These are phyloP conservation scores for Eriocheir sinensis DNA, from an alignment of 1,140 invertebrate genomes.

Conservation along the genomic window DNA sequence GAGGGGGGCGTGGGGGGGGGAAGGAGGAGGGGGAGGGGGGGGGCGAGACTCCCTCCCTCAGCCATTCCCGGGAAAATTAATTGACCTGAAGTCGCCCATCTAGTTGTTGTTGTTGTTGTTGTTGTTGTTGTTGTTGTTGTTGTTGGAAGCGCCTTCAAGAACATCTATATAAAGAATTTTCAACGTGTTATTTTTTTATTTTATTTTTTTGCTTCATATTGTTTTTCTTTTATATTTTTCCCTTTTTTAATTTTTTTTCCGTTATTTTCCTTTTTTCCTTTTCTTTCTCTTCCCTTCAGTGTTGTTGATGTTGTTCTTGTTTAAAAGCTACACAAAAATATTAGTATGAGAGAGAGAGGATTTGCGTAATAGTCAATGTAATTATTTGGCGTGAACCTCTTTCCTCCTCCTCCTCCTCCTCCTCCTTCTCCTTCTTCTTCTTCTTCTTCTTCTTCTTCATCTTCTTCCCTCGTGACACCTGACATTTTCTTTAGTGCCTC, in stretches of 20 bases:
- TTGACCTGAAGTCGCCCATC: too few relatives aligned
- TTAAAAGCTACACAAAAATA: background rate
- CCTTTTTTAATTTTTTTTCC: background rate
- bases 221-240: background rate
- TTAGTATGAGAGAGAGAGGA: background rate
- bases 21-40: conserved; percentile 11
- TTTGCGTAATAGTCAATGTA: background rate
- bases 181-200: too few relatives aligned
- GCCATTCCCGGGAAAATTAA: too few relatives aligned
- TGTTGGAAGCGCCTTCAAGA: too few relatives aligned
- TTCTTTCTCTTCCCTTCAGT: background rate
- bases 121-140: too few relatives aligned
- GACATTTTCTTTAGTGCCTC: too few relatives aligned
- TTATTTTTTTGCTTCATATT: background rate
- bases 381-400: background rate
- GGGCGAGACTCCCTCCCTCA: background rate
- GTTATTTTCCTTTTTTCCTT: background rate
- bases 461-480: background rate
- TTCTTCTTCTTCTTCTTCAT: background rate
- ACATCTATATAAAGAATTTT: too few relatives aligned
- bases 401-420: background rate
- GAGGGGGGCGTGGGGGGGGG: background rate
- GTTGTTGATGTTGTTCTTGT: background rate
- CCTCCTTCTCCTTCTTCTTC: background rate
- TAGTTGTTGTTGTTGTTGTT: too few relatives aligned